Base-by-base conservation (phyloP, 2,797 vertebrate genomes). In the Syndactyla subalaris region DNA sequence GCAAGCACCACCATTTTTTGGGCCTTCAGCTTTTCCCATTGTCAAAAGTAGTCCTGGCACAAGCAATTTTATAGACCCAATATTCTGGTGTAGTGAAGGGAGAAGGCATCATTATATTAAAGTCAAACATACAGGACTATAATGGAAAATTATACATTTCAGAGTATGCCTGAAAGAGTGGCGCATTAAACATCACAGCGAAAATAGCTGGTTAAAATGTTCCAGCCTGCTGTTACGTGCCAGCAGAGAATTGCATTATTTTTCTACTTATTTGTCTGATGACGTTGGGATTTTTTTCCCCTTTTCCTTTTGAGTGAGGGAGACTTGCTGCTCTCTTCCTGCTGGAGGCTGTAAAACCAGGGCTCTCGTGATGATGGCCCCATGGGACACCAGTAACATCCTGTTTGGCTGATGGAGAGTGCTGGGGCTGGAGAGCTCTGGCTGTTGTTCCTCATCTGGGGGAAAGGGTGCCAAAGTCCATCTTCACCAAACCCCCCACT, bases 71-170 rank as follows among this genome's bases (percentile, higher is more conserved):
- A 95, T 70, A 89, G 81, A 82, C 51, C 92, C 84, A 85, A 93
- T 96, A 96, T 95, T 96, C 95, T 95, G 88, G 92, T 66, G 96
- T 96, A 95, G 86, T 27, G 91, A 95, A 97, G 95, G 91, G 92
- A 97, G 94, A 96, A 96, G 89, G 76, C 93, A 96, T 97, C 95
- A 95, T 97, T 96, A 92, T 96, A 95, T 95, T 96, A 87, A 95
- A 97, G 95, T 97, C 95, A 97, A 97, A 97, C 72, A 88, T 93
- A 96, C 89, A 95, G 95, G 94, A 95, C 92, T 95, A 95, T 97
- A 97, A 97, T 97, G 94, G 96, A 93, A 97, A 97, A 97, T 97
- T 97, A 96, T 95, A 96, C 88, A 97, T 96, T 96, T 96, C 97
- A 93, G 88, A 55, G 68, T 89, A 16, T 83, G 95, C 93, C 95